Percentiles rank a stretch among this genome's conserved stretches.
These are phyloP conservation scores for Myotis lucifugus DNA, from an alignment of 2,113 vertebrate species.

Conservation along the genomic window DNA sequence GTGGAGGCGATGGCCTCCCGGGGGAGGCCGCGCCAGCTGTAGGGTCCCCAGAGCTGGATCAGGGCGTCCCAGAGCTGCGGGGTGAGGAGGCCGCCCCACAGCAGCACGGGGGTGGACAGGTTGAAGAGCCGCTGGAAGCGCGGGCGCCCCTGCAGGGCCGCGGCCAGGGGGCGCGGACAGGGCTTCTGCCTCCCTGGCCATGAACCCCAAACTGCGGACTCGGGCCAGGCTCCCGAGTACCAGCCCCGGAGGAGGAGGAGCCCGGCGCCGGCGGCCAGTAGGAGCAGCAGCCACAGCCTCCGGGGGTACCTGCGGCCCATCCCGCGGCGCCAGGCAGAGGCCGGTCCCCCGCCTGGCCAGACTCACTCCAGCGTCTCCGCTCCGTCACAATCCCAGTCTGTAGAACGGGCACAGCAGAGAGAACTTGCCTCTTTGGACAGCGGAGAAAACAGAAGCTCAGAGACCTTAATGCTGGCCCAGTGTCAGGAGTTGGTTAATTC, in stretches of 20 bases:
- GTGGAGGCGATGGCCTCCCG: conserved; percentile 76
- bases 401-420: neutral
- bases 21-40: conserved; percentile 56
- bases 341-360: neutral
- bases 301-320: neutral
- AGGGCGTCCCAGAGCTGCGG: conserved; percentile 67
- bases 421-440: neutral
- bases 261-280: neutral
- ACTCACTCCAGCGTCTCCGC: accelerated
- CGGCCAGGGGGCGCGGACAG: neutral
- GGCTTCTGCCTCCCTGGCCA: accelerated
- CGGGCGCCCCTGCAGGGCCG: neutral
- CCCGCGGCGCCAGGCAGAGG: neutral
- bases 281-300: neutral
- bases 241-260: neutral
- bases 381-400: neutral
- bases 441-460: neutral
- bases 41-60: neutral
- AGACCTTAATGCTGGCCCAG: accelerated
- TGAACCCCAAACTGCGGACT: accelerated
- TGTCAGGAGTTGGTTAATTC: neutral
- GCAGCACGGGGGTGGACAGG: conserved; percentile 78
- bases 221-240: accelerated
- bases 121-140: conserved; percentile 69
- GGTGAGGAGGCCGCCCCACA: conserved; percentile 79